These are phyloP conservation scores for Chironomus tepperi DNA, from an alignment of 1,140 invertebrate genomes.

Conservation along the genomic window DNA sequence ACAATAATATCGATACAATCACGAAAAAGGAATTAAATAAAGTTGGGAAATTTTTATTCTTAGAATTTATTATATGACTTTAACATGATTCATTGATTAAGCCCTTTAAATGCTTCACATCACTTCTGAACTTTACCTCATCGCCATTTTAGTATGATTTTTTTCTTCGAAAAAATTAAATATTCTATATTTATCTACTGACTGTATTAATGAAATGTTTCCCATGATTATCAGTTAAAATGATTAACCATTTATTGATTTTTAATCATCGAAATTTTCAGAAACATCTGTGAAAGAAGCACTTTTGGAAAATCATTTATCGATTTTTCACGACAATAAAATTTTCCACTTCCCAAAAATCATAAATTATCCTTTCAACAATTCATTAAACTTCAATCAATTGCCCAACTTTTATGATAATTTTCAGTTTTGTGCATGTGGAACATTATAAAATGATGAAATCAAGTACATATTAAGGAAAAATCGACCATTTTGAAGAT, in stretches of 20 bases:
- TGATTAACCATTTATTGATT: neutral
- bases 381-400: neutral
- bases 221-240: neutral
- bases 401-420: too few species aligned
- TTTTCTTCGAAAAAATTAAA: neutral
- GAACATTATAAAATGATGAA: neutral
- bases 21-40: too few species aligned
- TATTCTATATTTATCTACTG: neutral
- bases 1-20: too few species aligned
- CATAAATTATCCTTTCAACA: neutral
- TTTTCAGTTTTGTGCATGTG: neutral
- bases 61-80: too few species aligned
- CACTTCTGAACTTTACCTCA: neutral
- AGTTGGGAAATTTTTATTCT: too few species aligned
- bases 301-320: neutral
- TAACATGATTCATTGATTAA: too few species aligned
- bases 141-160: constrained; percentile 16
- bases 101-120: neutral
- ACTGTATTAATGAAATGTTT: neutral
- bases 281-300: neutral
- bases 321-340: neutral
- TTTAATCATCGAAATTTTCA: neutral
- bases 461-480: neutral
- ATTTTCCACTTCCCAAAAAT: neutral
- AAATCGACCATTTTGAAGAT: constrained; percentile 5